Conservation (phyloP, 2,113 vertebrate species). For the Pungitius pungitius region DNA sequence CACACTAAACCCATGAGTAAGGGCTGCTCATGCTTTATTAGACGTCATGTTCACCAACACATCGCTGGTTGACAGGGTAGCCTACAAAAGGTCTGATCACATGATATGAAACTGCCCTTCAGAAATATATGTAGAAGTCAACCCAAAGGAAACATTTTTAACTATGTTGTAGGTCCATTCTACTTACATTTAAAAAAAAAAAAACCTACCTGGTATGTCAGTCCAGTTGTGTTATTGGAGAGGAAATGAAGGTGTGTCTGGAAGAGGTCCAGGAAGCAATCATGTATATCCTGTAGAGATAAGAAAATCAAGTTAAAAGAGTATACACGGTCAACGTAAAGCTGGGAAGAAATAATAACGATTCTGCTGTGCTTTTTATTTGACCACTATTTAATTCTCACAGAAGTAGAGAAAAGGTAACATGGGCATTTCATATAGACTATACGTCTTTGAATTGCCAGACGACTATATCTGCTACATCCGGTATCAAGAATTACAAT, state of each 20-base stretch:
- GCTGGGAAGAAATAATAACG: background rate
- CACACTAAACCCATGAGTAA: conserved; percentile 62
- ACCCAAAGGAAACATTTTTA: background rate
- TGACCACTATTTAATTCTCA: background rate
- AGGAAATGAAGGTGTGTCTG: conserved; percentile 94
- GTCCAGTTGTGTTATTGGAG: conserved; percentile 84
- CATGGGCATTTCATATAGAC: background rate
- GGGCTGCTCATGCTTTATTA: conserved; percentile 48
- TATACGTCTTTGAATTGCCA: background rate
- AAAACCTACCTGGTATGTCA: conserved; percentile 89
- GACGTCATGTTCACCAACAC: conserved; percentile 61
- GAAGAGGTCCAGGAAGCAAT: conserved; percentile 95
- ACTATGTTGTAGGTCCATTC: no score
- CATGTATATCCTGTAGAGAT: conserved; percentile 86
- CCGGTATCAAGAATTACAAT: background rate
- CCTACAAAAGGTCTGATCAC: conserved; percentile 5
- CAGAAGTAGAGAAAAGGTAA: background rate
- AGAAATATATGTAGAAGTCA: background rate
- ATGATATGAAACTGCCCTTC: conserved; percentile 1
- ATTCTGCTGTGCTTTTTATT: background rate
- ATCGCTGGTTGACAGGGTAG: conserved; percentile 47
- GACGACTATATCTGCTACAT: background rate
- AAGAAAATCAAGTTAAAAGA: background rate
- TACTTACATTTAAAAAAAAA: no score
- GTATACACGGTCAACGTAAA: background rate